phyloP scores from a whole-genome alignment of 2,797 vertebrate genomes.

The Mycteria americana region DNA sequence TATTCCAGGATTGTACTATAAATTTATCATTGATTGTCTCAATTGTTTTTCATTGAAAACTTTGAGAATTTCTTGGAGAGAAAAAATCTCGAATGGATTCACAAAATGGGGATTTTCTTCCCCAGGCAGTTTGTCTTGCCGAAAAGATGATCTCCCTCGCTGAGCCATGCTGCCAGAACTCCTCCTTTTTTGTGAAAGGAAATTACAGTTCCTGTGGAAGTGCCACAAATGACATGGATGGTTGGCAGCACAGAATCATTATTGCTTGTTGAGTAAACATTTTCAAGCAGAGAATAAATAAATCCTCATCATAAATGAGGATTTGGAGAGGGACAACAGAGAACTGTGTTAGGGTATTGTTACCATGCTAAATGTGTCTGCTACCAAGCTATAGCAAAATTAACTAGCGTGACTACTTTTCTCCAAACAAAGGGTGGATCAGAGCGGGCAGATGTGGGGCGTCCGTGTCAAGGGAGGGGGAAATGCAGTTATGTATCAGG shows the following conservation, averaged over 20 bases:
- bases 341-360: background rate
- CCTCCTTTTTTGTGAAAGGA: background rate
- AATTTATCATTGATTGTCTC: background rate
- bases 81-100: background rate
- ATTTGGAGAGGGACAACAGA: background rate
- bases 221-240: background rate
- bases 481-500: background rate
- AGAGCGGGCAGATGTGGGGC: background rate
- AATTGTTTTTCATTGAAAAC: background rate
- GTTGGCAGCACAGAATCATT: background rate
- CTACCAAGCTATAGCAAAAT: background rate
- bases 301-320: background rate
- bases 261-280: background rate
- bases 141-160: background rate
- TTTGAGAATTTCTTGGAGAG: background rate
- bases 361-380: background rate
- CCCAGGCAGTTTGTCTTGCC: background rate
- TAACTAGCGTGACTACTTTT: background rate
- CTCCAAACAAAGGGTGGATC: background rate
- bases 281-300: conserved; percentile 10
- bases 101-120: background rate
- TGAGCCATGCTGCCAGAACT: background rate
- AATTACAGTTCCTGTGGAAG: background rate
- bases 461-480: background rate
- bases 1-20: background rate